Evolutionary conservation across 1,140 invertebrate genomes (phyloP).

Genomic region (Chrysopa pallens): DNA sequence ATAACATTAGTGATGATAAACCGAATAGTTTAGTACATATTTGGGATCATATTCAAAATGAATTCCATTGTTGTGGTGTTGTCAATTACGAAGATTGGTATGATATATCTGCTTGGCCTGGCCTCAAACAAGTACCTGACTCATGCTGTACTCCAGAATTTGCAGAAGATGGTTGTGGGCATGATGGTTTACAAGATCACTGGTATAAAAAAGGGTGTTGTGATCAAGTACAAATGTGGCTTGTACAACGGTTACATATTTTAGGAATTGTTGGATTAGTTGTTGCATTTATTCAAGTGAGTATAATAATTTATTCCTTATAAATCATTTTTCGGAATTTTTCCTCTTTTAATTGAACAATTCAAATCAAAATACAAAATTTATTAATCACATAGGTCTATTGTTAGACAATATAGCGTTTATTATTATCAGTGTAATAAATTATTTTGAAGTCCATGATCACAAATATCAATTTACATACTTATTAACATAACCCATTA

Average conservation of each 20-base stretch:
- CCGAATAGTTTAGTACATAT: constrained; percentile 40
- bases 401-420: no score
- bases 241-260: constrained; percentile 46
- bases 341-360: neutral
- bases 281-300: constrained; percentile 46
- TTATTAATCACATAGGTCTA: no score
- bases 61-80: constrained; percentile 73
- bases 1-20: constrained; percentile 38
- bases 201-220: constrained; percentile 53
- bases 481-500: no score
- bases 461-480: no score
- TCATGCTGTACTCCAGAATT: constrained; percentile 50
- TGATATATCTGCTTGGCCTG: constrained; percentile 58
- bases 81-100: constrained; percentile 69
- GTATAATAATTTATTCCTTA: neutral
- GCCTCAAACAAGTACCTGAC: constrained; percentile 52
- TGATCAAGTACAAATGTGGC: constrained; percentile 44
- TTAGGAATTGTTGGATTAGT: constrained; percentile 49
- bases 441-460: no score
- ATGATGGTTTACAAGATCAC: constrained; percentile 27
- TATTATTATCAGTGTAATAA: no score
- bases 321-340: neutral
- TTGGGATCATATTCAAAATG: constrained; percentile 55
- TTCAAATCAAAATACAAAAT: no score
- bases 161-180: constrained; percentile 22